Percentiles rank a stretch among this genome's conserved stretches.
Evolutionary conservation across 2,113 vertebrate genomes (phyloP).

Genomic region (Parus major): DNA sequence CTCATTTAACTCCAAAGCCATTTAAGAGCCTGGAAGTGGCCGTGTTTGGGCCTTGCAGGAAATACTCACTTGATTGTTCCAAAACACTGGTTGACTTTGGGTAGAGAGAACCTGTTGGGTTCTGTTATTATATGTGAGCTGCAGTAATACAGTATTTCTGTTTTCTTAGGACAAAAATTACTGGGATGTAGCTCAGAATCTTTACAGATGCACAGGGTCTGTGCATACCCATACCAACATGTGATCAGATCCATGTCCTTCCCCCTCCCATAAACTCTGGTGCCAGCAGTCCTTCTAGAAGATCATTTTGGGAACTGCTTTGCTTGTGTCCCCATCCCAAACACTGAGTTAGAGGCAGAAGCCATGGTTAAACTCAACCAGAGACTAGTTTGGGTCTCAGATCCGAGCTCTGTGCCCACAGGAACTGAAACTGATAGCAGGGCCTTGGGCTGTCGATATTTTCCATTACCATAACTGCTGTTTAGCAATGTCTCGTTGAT

Average conservation of each 20-base stretch:
- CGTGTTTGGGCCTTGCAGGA: background rate
- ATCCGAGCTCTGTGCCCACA: background rate
- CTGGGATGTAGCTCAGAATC: background rate
- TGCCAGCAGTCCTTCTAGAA: background rate
- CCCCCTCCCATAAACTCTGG: background rate
- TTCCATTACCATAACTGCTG: slow-evolving; percentile 45
- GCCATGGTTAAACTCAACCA: background rate
- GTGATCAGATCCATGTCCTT: background rate
- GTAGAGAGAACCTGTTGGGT: background rate
- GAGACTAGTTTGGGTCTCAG: background rate
- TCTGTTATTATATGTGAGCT: background rate
- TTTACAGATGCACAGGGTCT: background rate
- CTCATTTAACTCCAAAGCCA: slow-evolving; percentile 31
- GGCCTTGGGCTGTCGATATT: background rate
- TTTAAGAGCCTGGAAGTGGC: background rate
- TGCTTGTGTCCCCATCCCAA: background rate
- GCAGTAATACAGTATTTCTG: background rate
- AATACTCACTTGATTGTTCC: background rate
- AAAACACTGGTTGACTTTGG: background rate
- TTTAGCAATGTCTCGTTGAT: slow-evolving; percentile 22
- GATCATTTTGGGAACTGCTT: background rate
- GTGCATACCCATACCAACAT: rapidly evolving
- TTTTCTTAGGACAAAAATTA: background rate
- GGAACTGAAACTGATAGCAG: background rate
- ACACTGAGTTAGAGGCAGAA: background rate